Conservation (phyloP, 2,797 vertebrate species). For the Oceanodroma leucorhoa region DNA sequence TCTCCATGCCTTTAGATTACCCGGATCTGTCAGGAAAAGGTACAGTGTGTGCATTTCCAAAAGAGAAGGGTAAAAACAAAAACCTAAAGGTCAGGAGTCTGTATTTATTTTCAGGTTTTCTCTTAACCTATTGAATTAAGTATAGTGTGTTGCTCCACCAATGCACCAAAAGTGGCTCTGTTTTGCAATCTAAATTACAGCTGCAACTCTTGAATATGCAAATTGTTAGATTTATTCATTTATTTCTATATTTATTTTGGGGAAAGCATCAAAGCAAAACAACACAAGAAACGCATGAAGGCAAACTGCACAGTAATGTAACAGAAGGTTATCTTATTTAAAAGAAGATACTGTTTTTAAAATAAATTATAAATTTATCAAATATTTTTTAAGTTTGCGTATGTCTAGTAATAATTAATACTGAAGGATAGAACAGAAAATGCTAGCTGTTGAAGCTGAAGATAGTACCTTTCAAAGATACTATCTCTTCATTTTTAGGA, state of each 20-base stretch:
- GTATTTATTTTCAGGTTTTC: not conserved
- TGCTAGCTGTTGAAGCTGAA: not conserved
- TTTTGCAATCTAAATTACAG: constrained; percentile 26
- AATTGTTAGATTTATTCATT: not conserved
- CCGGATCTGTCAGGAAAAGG: not conserved
- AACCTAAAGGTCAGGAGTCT: not conserved
- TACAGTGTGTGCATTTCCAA: not conserved
- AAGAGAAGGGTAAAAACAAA: not conserved
- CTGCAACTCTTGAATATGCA: not conserved
- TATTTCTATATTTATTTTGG: not conserved
- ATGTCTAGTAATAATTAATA: not conserved
- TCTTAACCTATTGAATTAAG: not conserved
- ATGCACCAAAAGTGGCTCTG: not conserved
- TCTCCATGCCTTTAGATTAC: not conserved
- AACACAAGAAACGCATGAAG: not conserved
- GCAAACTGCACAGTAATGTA: not conserved
- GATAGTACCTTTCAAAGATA: not conserved
- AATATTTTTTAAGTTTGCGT: not conserved
- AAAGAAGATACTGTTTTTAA: not conserved
- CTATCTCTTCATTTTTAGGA: not conserved
- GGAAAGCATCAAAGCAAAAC: not conserved
- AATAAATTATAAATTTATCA: not conserved
- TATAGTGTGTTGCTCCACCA: not conserved
- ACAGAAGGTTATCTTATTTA: not conserved
- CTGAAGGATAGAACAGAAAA: not conserved